These are phyloP conservation scores for Eulimnadia texana DNA, from an alignment of 1,140 invertebrate genomes.

Conservation along the genomic window DNA sequence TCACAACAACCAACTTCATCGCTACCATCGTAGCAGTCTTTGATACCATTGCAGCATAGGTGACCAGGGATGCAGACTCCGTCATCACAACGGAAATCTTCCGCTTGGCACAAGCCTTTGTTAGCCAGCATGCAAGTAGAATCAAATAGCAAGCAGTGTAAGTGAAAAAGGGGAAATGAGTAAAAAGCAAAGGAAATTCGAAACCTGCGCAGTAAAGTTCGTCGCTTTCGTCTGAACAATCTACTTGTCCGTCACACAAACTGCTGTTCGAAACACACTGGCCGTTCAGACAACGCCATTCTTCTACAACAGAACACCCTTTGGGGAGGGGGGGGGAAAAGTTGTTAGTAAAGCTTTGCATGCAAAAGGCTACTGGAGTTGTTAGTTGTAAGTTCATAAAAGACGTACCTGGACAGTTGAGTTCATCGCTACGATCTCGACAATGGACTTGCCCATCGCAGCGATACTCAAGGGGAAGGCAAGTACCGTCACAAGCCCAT, in stretches of 20 bases:
- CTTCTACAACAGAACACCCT: neutral
- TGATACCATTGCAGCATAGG: slow-evolving; percentile 47
- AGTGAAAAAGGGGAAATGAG: neutral
- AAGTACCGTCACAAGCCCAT: neutral
- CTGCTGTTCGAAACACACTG: neutral
- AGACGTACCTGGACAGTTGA: slow-evolving; percentile 19
- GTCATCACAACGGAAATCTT: slow-evolving; percentile 39
- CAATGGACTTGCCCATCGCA: slow-evolving; percentile 27
- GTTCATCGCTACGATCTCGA: slow-evolving; percentile 31
- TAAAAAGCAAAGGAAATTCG: neutral
- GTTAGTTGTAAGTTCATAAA: neutral
- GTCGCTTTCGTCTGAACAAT: slow-evolving; percentile 12
- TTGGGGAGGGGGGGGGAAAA: neutral
- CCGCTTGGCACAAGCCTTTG: slow-evolving; percentile 22
- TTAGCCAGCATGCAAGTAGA: neutral
- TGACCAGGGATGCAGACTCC: slow-evolving; percentile 30
- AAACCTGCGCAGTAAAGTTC: neutral
- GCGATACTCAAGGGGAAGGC: neutral
- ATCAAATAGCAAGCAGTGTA: neutral
- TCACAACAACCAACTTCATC: slow-evolving; percentile 40
- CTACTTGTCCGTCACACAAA: slow-evolving; percentile 1
- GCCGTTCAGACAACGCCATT: neutral
- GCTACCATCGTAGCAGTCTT: slow-evolving; percentile 53
- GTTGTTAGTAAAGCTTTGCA: neutral
- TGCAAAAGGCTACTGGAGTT: slow-evolving; percentile 1